These are phyloP conservation scores for Neogale vison DNA, from an alignment of 2,113 vertebrate genomes.

Conservation along the genomic window DNA sequence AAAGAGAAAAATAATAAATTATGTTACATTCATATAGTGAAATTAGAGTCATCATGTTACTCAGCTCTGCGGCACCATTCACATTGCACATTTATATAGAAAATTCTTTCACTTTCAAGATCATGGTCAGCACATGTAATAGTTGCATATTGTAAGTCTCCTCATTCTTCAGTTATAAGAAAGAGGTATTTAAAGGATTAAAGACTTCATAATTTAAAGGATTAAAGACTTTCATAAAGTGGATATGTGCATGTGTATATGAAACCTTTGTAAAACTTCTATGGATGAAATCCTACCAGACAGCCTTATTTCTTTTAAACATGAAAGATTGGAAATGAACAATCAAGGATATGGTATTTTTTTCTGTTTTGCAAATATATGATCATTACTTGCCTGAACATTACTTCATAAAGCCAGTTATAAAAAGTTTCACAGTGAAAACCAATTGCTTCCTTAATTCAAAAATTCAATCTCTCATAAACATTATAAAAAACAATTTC, in stretches of 20 bases:
- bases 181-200: slow-evolving; percentile 70
- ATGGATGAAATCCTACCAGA: slow-evolving; percentile 44
- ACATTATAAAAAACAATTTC: background rate
- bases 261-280: background rate
- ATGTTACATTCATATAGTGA: background rate
- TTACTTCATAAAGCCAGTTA: background rate
- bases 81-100: background rate
- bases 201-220: slow-evolving; percentile 56
- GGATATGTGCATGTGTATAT: slow-evolving; percentile 50
- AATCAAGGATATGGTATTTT: background rate
- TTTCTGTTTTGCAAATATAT: background rate
- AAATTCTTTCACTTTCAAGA: slow-evolving; percentile 60
- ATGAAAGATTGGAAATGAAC: background rate
- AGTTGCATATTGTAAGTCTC: slow-evolving; percentile 67
- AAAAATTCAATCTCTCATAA: background rate
- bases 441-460: background rate
- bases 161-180: slow-evolving; percentile 57
- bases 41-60: background rate
- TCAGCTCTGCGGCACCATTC: background rate
- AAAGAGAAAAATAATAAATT: background rate
- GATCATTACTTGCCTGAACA: background rate
- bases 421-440: background rate
- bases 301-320: slow-evolving; percentile 20
- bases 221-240: slow-evolving; percentile 43
- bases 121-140: slow-evolving; percentile 73